phyloP scores from a whole-genome alignment of 64 coral and sea anemone species.

The Acropora yongei region DNA sequence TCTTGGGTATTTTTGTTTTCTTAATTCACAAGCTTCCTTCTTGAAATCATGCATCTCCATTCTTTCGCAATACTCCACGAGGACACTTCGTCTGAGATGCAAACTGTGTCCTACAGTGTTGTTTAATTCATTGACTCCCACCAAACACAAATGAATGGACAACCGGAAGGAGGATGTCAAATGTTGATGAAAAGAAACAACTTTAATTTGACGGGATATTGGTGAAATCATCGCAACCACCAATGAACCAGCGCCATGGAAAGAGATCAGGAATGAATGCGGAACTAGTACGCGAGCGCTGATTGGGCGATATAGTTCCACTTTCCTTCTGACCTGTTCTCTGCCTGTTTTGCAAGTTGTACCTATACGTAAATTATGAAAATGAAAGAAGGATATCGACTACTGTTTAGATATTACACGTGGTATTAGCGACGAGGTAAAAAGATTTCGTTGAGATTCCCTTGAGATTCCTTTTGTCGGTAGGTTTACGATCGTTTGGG shows the following conservation, averaged over 20 bases:
- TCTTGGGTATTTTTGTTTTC: no score
- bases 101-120: no score
- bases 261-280: not conserved
- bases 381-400: no score
- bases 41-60: no score
- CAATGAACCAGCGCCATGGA: constrained; percentile 9
- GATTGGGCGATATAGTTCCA: constrained; percentile 7
- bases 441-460: not conserved
- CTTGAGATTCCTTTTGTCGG: constrained; percentile 36
- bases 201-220: no score
- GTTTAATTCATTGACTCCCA: no score
- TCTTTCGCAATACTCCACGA: no score
- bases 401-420: constrained; percentile 20
- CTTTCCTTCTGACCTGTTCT: constrained; percentile 10
- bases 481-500: constrained; percentile 22
- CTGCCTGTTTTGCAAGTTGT: not conserved
- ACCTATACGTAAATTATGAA: not conserved
- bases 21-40: no score
- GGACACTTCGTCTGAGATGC: no score
- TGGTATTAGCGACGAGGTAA: constrained; percentile 7
- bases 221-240: not conserved
- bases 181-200: not conserved
- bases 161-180: no score
- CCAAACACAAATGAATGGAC: no score
- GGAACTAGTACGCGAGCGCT: not conserved